Conservation (phyloP, 2,113 vertebrate species). For the Hydrolagus affinis region DNA sequence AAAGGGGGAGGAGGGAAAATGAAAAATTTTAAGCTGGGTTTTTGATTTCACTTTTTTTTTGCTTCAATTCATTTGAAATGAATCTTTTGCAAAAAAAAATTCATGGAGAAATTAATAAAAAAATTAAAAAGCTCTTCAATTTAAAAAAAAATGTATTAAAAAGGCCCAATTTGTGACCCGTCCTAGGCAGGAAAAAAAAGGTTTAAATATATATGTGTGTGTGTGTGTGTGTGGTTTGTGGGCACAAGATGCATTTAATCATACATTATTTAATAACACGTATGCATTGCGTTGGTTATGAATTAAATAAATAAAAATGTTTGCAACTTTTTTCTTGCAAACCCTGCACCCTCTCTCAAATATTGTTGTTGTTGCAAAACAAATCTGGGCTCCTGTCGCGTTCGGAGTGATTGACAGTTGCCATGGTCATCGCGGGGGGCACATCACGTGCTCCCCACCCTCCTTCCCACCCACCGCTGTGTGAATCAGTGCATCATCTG, state of each 20-base stretch:
- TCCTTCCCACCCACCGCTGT: conserved; percentile 36
- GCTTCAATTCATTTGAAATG: too few species aligned
- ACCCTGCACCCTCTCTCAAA: background rate
- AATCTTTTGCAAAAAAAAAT: too few species aligned
- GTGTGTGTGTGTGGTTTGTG: too few species aligned
- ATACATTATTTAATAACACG: background rate
- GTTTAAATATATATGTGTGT: background rate
- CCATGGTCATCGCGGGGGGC: conserved; percentile 42
- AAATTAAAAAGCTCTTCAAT: background rate
- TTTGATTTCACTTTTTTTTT: too few species aligned
- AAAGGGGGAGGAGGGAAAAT: too few species aligned
- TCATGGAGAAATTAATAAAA: too few species aligned
- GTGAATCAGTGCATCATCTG: conserved; percentile 68
- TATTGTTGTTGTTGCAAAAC: background rate
- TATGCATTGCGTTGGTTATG: background rate
- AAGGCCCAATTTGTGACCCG: background rate
- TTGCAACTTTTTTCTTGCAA: background rate
- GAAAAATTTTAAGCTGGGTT: too few species aligned
- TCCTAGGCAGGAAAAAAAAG: background rate
- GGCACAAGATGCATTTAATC: background rate
- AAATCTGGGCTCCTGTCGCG: background rate
- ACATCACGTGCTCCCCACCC: too few species aligned
- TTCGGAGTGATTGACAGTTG: conserved; percentile 43
- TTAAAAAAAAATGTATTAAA: background rate
- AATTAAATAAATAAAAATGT: background rate